Evolutionary conservation across 2,888 invertebrate genomes (phyloP).

Genomic region (Pachydiplax longipennis): DNA sequence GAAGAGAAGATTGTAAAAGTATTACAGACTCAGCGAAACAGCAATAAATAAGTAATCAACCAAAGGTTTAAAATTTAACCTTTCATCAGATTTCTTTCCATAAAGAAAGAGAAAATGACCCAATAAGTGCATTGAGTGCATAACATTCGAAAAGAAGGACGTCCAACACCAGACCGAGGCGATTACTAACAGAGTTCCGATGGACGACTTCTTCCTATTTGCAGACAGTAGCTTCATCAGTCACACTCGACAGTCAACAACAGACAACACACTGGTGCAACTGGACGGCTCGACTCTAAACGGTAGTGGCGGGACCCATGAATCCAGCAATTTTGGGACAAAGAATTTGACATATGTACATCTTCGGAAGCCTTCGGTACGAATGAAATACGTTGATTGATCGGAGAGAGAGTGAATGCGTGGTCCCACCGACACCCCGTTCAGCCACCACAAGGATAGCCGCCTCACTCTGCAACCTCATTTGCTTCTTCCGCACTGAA

Average conservation of each 20-base stretch:
- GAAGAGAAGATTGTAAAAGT: background rate
- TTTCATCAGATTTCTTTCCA: background rate
- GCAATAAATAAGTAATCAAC: background rate
- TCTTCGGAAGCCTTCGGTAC: background rate
- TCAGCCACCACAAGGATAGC: background rate
- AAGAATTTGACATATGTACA: background rate
- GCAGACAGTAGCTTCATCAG: background rate
- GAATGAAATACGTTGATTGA: background rate
- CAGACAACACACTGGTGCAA: background rate
- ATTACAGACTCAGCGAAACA: background rate
- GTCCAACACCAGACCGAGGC: background rate
- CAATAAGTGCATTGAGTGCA: background rate
- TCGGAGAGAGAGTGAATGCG: background rate
- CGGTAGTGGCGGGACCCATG: background rate
- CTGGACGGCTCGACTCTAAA: slow-evolving; percentile 8
- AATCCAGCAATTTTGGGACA: background rate
- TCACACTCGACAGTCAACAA: slow-evolving; percentile 25
- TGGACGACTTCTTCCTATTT: background rate
- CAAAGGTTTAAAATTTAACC: background rate
- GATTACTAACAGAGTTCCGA: background rate
- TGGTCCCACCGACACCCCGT: slow-evolving; percentile 23
- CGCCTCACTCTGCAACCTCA: background rate
- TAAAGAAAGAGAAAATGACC: background rate
- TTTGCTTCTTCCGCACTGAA: background rate
- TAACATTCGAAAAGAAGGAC: background rate